phyloP scores from a whole-genome alignment of 1,140 invertebrate species.

The Polypedilum pembai region DNA sequence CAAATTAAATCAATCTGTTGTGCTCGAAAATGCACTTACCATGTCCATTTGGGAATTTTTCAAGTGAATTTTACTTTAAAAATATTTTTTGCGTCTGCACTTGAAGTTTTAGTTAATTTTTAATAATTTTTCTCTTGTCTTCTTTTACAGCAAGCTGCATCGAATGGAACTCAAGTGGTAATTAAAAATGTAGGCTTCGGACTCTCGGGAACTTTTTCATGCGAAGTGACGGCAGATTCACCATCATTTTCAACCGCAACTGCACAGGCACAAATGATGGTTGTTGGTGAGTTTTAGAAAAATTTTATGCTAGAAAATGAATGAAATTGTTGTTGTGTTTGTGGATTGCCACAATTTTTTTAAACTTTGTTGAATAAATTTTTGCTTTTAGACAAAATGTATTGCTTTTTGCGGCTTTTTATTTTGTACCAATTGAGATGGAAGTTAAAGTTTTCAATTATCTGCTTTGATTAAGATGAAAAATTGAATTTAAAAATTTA shows the following conservation, averaged over 20 bases:
- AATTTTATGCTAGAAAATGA: no score
- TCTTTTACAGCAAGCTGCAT: constrained; percentile 54
- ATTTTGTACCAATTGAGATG: no score
- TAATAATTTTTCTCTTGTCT: constrained; percentile 32
- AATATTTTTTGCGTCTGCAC: not conserved
- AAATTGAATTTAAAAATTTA: no score
- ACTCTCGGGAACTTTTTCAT: constrained; percentile 73
- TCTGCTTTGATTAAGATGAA: no score
- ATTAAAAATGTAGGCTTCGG: constrained; percentile 62
- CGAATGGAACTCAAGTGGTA: constrained; percentile 66
- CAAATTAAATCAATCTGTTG: no score
- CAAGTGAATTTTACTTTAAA: no score
- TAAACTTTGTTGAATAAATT: constrained; percentile 31
- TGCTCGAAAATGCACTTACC: no score
- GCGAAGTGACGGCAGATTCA: constrained; percentile 75
- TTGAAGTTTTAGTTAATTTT: constrained; percentile 21
- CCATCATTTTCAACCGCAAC: constrained; percentile 63
- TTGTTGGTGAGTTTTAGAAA: constrained; percentile 59
- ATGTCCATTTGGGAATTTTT: no score
- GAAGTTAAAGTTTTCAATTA: no score
- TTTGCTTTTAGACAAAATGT: constrained; percentile 34
- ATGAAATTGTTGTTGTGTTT: not conserved
- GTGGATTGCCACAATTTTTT: not conserved
- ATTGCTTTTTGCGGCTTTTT: no score
- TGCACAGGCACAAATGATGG: constrained; percentile 56